Conservation (phyloP, 2,113 vertebrate species). For the Galeopterus variegatus region DNA sequence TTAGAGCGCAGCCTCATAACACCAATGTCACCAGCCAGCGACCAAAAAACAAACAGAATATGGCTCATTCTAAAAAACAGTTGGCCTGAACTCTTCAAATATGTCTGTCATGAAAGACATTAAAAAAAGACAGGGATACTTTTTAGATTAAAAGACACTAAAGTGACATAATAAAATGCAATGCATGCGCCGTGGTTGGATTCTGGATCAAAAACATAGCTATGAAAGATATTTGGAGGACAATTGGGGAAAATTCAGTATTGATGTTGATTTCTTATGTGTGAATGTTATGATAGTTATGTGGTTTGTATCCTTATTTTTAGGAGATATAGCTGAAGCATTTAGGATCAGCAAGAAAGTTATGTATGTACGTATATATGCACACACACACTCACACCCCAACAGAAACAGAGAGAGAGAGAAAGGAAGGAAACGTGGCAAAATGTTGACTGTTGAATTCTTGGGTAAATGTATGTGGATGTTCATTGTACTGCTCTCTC, state of each 20-base stretch:
- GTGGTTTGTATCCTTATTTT: not conserved
- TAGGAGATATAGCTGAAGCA: constrained; percentile 7
- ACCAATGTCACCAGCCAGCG: too few species aligned
- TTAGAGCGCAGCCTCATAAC: too few species aligned
- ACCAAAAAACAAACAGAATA: not conserved
- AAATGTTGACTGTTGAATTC: not conserved
- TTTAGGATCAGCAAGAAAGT: not conserved
- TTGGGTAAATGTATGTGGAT: not conserved
- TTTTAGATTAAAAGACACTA: not conserved
- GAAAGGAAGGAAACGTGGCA: not conserved
- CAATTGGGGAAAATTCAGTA: not conserved
- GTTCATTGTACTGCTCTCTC: not conserved
- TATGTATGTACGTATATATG: not conserved
- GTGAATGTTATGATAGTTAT: not conserved
- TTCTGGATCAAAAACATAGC: constrained; percentile 1
- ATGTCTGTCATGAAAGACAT: not conserved
- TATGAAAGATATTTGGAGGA: not conserved
- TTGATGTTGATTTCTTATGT: not conserved
- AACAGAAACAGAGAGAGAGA: not conserved
- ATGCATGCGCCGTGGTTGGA: not conserved
- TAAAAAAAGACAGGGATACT: not conserved
- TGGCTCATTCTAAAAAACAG: not conserved
- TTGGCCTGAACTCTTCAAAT: constrained; percentile 16
- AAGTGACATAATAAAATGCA: not conserved
- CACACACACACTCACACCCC: not conserved